Evolutionary conservation across 2,797 vertebrate species (phyloP), one percentile per base, ranked within the genome.

Genomic region (Carduelis carduelis): DNA sequence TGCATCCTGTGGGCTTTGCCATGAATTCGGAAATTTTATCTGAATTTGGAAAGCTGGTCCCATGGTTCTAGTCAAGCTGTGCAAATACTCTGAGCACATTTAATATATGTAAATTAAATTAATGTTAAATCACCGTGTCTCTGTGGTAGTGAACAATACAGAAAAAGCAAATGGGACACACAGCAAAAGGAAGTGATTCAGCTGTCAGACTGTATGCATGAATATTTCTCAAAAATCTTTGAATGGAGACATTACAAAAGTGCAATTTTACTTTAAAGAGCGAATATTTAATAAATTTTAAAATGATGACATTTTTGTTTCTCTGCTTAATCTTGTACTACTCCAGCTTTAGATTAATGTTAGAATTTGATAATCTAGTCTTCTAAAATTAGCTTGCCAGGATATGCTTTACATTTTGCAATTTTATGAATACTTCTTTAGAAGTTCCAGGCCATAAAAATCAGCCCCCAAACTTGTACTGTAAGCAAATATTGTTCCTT

Each of bases 41-140:
- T 91, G 92, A 63, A 77, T 93, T 85, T 74, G 80, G 66, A 89
- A 90, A 88, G 77, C 39, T 61, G 59, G 34, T 87, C 70, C 79
- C 83, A 65, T 49, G 79, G 83, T 81, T 85, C 70, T 76, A 93
- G 84, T 86, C 83, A 91, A 93, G 78, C 92, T 91, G 76, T 78
- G 69, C 53, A 91, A 95, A 93, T 76, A 52, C 52, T 82, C 39
- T 50, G 17, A 83, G 70, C 35, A 23, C 47, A 77, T 91, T 91
- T 95, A 95, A 95, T 92, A 57, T 83, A 93, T 84, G 87, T 56
- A 92, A 96, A 96, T 96, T 93, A 91, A 95, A 96, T 96, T 93
- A 96, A 91, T 93, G 89, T 88, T 93, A 93, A 95, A 90, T 96
- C 87, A 86, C 76, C 4, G 0, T 79, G 65, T 81, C 86, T 91